phyloP scores from a whole-genome alignment of 2,888 invertebrate species.

The Schrankia costaestrigalis region DNA sequence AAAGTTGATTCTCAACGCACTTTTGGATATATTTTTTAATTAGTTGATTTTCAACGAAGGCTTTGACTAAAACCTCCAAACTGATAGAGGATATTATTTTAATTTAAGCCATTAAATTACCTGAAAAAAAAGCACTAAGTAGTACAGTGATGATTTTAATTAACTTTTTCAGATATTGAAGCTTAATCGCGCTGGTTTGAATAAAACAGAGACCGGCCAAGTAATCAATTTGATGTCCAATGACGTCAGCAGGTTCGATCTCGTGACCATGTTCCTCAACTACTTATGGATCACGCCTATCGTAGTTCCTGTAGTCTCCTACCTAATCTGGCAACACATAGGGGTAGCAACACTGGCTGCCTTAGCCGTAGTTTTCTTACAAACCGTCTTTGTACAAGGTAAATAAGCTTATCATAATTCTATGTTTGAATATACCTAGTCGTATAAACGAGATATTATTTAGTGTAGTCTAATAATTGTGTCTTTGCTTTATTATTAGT shows the following conservation, averaged over 20 bases:
- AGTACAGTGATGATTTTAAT: not conserved
- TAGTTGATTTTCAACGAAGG: no score
- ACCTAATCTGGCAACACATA: conserved; percentile 67
- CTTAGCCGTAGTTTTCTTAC: conserved; percentile 71
- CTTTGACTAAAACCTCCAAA: no score
- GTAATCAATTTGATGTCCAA: conserved; percentile 92
- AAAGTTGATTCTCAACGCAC: no score
- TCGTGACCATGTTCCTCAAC: conserved; percentile 85
- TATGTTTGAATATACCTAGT: no score
- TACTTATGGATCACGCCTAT: conserved; percentile 91
- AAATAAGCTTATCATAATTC: conserved; percentile 6
- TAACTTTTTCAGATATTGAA: conserved; percentile 57
- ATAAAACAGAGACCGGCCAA: conserved; percentile 85
- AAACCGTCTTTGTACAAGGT: conserved; percentile 81
- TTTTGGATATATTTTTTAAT: no score
- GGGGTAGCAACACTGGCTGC: conserved; percentile 63
- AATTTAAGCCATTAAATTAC: no score
- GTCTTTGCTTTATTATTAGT: no score
- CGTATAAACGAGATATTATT: no score
- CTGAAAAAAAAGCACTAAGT: no score
- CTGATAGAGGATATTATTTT: no score
- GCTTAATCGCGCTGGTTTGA: conserved; percentile 79
- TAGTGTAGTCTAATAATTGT: no score
- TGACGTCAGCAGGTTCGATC: conserved; percentile 90
- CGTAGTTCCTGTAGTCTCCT: conserved; percentile 81